These are phyloP conservation scores for Ailurus styani DNA, from an alignment of 2,113 vertebrate species.

Conservation along the genomic window DNA sequence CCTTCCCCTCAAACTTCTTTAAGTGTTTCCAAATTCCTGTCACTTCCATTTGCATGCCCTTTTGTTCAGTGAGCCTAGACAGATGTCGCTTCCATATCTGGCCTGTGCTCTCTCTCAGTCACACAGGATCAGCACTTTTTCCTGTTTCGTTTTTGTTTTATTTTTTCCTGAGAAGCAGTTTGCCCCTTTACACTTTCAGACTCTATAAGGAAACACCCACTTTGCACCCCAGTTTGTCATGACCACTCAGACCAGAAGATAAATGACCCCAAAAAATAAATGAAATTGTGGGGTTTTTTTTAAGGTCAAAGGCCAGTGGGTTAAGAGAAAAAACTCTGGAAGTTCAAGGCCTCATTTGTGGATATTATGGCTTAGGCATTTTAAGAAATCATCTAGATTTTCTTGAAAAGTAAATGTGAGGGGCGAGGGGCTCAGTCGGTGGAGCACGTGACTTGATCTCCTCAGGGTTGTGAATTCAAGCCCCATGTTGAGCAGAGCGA, in stretches of 20 bases:
- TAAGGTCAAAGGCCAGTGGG: neutral
- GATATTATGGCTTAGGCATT: neutral
- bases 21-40: neutral
- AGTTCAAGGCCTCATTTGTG: neutral
- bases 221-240: neutral
- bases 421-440: neutral
- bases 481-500: neutral
- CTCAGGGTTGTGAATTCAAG: neutral
- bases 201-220: neutral
- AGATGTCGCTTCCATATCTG: neutral
- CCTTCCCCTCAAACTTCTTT: neutral
- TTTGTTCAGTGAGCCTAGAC: neutral
- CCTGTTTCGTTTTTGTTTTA: neutral
- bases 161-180: neutral
- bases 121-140: neutral
- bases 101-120: neutral
- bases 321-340: slow-evolving; percentile 16
- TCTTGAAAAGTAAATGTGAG: neutral
- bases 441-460: neutral
- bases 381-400: slow-evolving; percentile 25
- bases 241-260: neutral
- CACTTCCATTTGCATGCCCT: neutral
- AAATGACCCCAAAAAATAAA: neutral
- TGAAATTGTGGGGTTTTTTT: slow-evolving; percentile 8
- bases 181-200: neutral